A percentile compares a stretch with the other conserved stretches of the same genome.
phyloP scores from a whole-genome alignment of 2,113 vertebrate species.

The Eurystomus gularis region DNA sequence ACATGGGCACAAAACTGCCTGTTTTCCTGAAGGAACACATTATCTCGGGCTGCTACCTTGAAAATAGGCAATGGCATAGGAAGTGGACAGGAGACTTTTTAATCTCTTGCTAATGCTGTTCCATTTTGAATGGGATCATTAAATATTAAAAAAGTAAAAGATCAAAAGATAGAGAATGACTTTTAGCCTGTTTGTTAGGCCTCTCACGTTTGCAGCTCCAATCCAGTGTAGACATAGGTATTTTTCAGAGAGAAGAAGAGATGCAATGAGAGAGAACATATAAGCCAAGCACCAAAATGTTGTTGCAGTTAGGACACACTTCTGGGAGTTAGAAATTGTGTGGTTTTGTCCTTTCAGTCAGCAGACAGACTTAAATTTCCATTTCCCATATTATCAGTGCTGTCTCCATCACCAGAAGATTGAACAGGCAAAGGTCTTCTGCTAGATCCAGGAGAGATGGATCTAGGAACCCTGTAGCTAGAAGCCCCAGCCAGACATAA shows the following conservation, averaged over 20 bases:
- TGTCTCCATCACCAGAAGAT: background rate
- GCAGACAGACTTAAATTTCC: background rate
- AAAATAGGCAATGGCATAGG: background rate
- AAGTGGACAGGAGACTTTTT: conserved; percentile 3
- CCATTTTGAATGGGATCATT: conserved; percentile 48
- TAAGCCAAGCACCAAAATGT: background rate
- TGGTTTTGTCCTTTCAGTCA: background rate
- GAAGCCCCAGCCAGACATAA: background rate
- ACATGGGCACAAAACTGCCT: background rate
- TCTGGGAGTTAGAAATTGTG: background rate
- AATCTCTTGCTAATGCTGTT: conserved; percentile 45
- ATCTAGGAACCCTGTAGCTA: background rate
- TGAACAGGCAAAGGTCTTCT: background rate
- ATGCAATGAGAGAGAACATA: background rate
- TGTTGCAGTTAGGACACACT: background rate
- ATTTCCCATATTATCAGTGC: background rate
- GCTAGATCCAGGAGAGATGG: background rate
- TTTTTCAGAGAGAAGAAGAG: background rate
- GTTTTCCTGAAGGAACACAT: background rate
- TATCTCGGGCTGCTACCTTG: background rate
- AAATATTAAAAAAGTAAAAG: conserved; percentile 59
- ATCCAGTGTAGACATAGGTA: background rate
- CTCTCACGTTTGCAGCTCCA: conserved; percentile 29
- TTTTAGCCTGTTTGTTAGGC: conserved; percentile 51
- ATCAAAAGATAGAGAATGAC: conserved; percentile 41